Conservation (phyloP, 2,888 invertebrate genomes). For the Campaea margaritaria region DNA sequence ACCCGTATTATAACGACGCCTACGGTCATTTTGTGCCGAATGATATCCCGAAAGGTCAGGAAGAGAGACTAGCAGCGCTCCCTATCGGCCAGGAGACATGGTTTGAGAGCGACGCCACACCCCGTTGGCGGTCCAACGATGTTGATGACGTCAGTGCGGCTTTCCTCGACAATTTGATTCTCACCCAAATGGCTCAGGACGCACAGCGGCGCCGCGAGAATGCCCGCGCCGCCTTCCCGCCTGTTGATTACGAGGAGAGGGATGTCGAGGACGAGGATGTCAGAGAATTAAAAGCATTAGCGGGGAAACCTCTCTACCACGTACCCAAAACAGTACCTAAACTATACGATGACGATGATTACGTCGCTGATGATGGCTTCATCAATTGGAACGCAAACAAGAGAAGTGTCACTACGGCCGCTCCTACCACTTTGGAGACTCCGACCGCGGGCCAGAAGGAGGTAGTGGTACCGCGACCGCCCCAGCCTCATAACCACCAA, state of each 20-base stretch:
- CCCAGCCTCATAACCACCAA: constrained; percentile 72
- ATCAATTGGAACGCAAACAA: constrained; percentile 82
- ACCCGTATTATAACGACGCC: constrained; percentile 75
- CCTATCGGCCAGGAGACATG: constrained; percentile 89
- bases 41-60: constrained; percentile 86
- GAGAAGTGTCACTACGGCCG: constrained; percentile 73
- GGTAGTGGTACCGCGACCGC: constrained; percentile 86
- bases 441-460: constrained; percentile 86
- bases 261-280: constrained; percentile 87
- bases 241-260: constrained; percentile 71
- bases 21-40: constrained; percentile 82
- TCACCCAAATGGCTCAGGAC: constrained; percentile 87
- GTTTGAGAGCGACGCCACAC: constrained; percentile 84
- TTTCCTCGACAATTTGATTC: constrained; percentile 88
- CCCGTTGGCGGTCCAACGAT: constrained; percentile 74
- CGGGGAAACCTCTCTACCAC: constrained; percentile 81
- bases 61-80: constrained; percentile 85
- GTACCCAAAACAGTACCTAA: constrained; percentile 76
- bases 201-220: constrained; percentile 80
- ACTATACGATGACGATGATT: constrained; percentile 74
- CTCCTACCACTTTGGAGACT: constrained; percentile 55
- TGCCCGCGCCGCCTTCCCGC: constrained; percentile 74
- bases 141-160: constrained; percentile 86
- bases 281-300: constrained; percentile 86
- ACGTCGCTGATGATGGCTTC: constrained; percentile 79